Base-by-base conservation (phyloP, 2,113 vertebrate species). In the Maccullochella peelii region DNA sequence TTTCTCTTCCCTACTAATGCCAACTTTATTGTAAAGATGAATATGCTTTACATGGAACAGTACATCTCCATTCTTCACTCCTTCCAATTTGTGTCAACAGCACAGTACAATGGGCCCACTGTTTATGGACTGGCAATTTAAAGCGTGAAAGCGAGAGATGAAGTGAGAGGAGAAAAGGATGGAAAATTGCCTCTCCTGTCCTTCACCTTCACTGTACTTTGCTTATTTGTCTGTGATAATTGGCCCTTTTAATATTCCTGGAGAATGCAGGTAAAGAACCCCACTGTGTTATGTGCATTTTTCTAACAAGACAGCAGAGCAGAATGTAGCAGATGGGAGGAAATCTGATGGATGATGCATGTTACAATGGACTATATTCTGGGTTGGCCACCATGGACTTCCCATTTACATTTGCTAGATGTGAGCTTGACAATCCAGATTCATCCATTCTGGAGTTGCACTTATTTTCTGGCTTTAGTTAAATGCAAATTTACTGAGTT, bases 21-120 rank as follows among this genome's bases (percentile, higher is more conserved):
- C 82, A 84, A 86, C 84, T 90, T 86, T 86, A 86, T 87, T 86
- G 76, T 81, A 88, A 89, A 89, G 86, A 93, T 91, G 77, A 93
- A 91, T 92, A 89, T 77, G 84, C 75, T 80, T 88, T 85, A 85
- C 55, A 79, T 82, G 77, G 86, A 92, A 88, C 86, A 86, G 86
- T 89, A 79, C 80, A 77, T 93, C 83, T 89, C 86, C 86, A 79
- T 93, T 90, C 87, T 86, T 89, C 83, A 88, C 62, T 75, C 80
- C 65, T 85, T 91, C 83, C 89, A 83, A 90, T 88, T 93, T 91
- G 77, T 91, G 88, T 89, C 90, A 93, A 90, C 82, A 90, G 82
- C 77, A 38, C 55, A 77, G 78, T 73, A 89, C 86, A 93, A 91
- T 88, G 58, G 75, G 75, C 82, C 83, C 80, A 81, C 62, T 91